Evolutionary conservation across 1,140 invertebrate species (phyloP).

Genomic region (Mamestra configurata): DNA sequence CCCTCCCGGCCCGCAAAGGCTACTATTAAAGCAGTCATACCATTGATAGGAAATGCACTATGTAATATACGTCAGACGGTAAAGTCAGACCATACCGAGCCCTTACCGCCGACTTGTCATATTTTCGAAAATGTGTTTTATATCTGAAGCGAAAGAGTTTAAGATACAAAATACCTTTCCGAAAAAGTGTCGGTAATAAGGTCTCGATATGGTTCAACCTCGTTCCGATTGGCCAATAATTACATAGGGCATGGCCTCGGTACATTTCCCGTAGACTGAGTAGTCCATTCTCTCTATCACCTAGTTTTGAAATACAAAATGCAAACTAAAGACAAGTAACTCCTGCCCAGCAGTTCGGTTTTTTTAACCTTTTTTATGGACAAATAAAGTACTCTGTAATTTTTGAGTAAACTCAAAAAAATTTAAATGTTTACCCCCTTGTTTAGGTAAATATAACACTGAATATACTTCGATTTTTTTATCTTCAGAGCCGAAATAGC

Average conservation of each 20-base stretch:
- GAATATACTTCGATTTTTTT: not conserved
- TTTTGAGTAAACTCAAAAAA: not conserved
- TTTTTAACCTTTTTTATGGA: constrained; percentile 12
- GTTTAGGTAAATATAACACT: not conserved
- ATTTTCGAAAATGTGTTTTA: no score
- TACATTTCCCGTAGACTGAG: not conserved
- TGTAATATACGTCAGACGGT: not conserved
- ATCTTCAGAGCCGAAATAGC: not conserved
- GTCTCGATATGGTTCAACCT: no score
- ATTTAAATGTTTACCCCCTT: not conserved
- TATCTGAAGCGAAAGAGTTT: no score
- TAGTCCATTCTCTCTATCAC: constrained; percentile 6
- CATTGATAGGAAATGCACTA: not conserved
- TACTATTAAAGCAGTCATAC: no score
- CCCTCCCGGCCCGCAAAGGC: no score
- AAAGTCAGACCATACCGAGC: not conserved
- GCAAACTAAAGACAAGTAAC: constrained; percentile 23
- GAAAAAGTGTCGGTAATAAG: no score
- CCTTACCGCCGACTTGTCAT: no score
- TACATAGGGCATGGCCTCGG: not conserved
- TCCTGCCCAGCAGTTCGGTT: constrained; percentile 43
- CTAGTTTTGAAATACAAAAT: constrained; percentile 21
- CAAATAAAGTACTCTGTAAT: not conserved
- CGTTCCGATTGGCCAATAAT: not conserved
- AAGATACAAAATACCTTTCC: no score